A percentile compares a stretch with the other conserved stretches of the same genome.
phyloP scores from a whole-genome alignment of 2,113 vertebrate genomes.

The Nestor notabilis region DNA sequence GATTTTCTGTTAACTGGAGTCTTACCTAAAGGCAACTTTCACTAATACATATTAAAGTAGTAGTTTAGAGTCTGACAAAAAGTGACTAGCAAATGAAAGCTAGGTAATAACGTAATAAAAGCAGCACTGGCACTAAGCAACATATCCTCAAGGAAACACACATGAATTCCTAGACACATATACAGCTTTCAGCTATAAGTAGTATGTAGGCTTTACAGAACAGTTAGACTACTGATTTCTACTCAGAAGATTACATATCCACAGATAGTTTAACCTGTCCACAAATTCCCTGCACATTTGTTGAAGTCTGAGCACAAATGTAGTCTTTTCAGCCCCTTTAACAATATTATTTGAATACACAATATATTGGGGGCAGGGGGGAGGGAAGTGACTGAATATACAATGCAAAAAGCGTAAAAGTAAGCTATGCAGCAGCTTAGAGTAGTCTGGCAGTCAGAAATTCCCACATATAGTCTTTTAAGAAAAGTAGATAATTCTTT shows the following conservation, averaged over 20 bases:
- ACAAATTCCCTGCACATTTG: not conserved
- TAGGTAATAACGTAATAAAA: not conserved
- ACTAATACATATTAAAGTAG: not conserved
- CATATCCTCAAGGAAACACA: not conserved
- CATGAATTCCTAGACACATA: not conserved
- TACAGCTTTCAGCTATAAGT: not conserved
- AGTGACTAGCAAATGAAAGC: not conserved
- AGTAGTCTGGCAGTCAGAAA: not conserved
- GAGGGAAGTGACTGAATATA: not conserved
- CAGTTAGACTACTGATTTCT: not conserved
- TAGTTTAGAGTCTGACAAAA: not conserved
- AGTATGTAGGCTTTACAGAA: not conserved
- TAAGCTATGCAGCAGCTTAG: not conserved
- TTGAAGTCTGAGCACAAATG: not conserved
- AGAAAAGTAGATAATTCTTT: not conserved
- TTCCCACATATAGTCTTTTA: not conserved
- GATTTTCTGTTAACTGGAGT: not conserved
- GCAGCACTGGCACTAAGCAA: not conserved
- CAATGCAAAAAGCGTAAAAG: not conserved
- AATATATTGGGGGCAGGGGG: not conserved
- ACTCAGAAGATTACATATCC: not conserved
- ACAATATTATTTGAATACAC: not conserved
- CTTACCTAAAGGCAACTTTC: not conserved
- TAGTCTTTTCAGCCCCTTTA: not conserved
- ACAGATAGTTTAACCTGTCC: not conserved